Conservation (phyloP, 1,140 invertebrate genomes). For the Melitaea cinxia region DNA sequence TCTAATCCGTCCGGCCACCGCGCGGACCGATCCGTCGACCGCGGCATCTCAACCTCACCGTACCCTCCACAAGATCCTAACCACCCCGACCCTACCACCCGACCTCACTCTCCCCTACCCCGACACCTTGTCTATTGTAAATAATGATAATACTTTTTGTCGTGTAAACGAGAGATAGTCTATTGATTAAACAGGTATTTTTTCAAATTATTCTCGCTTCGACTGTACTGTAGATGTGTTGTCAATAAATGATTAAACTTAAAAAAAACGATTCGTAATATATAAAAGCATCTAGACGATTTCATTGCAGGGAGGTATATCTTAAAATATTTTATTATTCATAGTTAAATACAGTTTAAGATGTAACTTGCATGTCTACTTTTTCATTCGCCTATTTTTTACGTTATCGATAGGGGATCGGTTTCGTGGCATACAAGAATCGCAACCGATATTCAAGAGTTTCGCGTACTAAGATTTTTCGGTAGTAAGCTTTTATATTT, state of each 20-base stretch:
- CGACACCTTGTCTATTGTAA: slow-evolving; percentile 72
- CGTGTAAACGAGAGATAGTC: slow-evolving; percentile 80
- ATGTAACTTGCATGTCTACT: slow-evolving; percentile 57
- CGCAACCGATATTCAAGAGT: slow-evolving; percentile 47
- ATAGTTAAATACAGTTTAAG: slow-evolving; percentile 77
- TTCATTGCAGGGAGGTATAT: slow-evolving; percentile 77
- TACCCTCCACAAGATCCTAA: slow-evolving; percentile 39
- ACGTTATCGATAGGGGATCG: slow-evolving; percentile 52
- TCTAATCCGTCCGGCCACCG: slow-evolving; percentile 62
- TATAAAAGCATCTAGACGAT: slow-evolving; percentile 74
- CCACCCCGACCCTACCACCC: slow-evolving; percentile 35
- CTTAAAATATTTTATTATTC: slow-evolving; percentile 77
- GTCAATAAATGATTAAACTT: slow-evolving; percentile 77
- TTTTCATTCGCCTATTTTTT: slow-evolving; percentile 50
- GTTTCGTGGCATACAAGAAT: slow-evolving; percentile 50
- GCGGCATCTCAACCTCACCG: slow-evolving; percentile 59
- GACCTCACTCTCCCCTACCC: slow-evolving; percentile 39
- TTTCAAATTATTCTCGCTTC: slow-evolving; percentile 81
- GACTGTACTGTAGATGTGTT: slow-evolving; percentile 81
- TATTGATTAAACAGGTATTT: slow-evolving; percentile 80
- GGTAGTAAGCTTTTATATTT: slow-evolving; percentile 58
- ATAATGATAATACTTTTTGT: slow-evolving; percentile 79
- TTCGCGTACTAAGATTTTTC: slow-evolving; percentile 53
- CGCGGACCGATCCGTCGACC: slow-evolving; percentile 63
- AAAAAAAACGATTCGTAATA: slow-evolving; percentile 77